phyloP scores from a whole-genome alignment of 2,113 vertebrate species.

The Osmerus eperlanus region DNA sequence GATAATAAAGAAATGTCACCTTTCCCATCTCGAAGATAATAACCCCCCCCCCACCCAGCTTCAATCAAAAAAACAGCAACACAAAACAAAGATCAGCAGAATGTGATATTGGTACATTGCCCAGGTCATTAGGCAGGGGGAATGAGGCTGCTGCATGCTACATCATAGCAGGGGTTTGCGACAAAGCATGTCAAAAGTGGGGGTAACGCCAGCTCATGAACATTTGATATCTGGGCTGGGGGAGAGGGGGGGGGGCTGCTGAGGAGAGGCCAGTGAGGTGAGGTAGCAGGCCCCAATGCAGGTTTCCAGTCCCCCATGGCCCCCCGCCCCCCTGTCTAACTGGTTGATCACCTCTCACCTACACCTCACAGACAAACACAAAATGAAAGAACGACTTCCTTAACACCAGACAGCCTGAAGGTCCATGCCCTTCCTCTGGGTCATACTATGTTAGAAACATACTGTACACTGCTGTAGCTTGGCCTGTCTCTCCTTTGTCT shows the following conservation, averaged over 20 bases:
- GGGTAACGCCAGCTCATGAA: constrained; percentile 8
- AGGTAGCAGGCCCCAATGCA: neutral
- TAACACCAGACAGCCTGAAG: too few species aligned
- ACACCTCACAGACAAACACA: too few species aligned
- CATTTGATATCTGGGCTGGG: constrained; percentile 28
- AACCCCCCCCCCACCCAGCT: neutral
- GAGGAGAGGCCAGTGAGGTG: constrained; percentile 10
- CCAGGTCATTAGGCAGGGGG: constrained; percentile 40
- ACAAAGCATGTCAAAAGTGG: constrained; percentile 8
- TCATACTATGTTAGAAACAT: too few species aligned
- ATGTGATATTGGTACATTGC: constrained; percentile 33
- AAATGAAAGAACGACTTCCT: too few species aligned
- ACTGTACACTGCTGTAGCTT: too few species aligned
- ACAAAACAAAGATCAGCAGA: constrained; percentile 25
- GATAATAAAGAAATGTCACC: constrained; percentile 20
- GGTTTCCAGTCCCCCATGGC: too few species aligned
- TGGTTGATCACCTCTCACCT: too few species aligned
- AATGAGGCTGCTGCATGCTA: constrained; percentile 13
- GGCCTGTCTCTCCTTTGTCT: too few species aligned
- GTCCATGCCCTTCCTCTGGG: too few species aligned
- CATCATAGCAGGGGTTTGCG: constrained; percentile 28
- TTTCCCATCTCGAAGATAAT: neutral
- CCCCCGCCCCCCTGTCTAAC: too few species aligned
- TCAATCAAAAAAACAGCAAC: neutral
- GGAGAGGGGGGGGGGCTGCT: constrained; percentile 29